Evolutionary conservation across 1,140 invertebrate genomes (phyloP).

Genomic region (Pseudachorutes palmiensis): DNA sequence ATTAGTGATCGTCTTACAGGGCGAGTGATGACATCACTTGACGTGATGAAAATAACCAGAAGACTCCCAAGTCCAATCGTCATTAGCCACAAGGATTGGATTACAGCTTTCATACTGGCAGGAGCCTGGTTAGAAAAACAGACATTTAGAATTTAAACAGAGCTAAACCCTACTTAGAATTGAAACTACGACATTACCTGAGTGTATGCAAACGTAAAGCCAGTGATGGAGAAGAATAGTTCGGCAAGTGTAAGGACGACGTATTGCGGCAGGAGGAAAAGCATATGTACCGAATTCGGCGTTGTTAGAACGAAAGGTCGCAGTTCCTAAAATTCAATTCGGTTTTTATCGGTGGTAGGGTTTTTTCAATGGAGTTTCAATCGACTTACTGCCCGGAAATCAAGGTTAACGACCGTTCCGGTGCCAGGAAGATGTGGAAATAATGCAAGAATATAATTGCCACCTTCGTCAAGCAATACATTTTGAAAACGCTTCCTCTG

Average conservation of each 20-base stretch:
- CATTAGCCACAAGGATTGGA: conserved; percentile 80
- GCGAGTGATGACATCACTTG: too few relatives aligned
- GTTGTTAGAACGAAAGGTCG: neutral
- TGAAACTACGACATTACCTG: conserved; percentile 1
- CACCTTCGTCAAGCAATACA: conserved; percentile 4
- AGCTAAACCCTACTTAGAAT: neutral
- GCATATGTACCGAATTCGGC: conserved; percentile 29
- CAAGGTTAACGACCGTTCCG: neutral
- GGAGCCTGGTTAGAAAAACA: conserved; percentile 9
- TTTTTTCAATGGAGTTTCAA: too few relatives aligned
- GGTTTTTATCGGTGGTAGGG: too few relatives aligned
- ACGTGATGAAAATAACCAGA: conserved; percentile 81
- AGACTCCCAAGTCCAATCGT: conserved; percentile 85
- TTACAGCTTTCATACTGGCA: conserved; percentile 44
- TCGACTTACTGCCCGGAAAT: neutral
- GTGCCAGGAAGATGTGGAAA: conserved; percentile 15
- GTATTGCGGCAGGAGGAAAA: conserved; percentile 31
- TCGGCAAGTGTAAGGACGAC: conserved; percentile 55
- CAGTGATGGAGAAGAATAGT: conserved; percentile 67
- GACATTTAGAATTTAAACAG: neutral
- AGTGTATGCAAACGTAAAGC: conserved; percentile 41
- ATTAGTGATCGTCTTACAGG: too few relatives aligned
- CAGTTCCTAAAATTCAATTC: neutral
- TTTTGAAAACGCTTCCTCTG: neutral
- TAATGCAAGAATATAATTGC: conserved; percentile 27